Base-by-base conservation (phyloP, 2,113 vertebrate genomes). In the Pollachius pollachius region DNA sequence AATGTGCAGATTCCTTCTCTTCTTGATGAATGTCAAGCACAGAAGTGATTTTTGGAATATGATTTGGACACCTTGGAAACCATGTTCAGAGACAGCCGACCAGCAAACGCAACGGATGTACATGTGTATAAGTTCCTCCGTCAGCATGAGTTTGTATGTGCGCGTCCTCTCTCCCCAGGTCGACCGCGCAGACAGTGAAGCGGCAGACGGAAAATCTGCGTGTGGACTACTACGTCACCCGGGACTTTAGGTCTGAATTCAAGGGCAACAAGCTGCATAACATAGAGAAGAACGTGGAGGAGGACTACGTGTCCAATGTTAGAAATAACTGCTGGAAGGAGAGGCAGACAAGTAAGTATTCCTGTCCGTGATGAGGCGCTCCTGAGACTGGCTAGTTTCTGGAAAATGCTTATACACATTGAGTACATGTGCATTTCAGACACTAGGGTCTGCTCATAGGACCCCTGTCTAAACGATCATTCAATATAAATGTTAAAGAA, bases 291-390 rank as follows among this genome's bases (percentile, higher is more conserved):
- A 95, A 83, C 4, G 96, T 99, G 71, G 97, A 99, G 91, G 97
- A 98, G 52, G 97, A 99, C 85, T 99, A 98, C 41, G 94, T 99
- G 71, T 92, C 94, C 71, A 98, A 95, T 74, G 92, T 99, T 79
- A 94, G 95, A 82, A 97, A 97, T 91, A 99, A 96, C 82, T 99
- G 97, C 81, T 99, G 97, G 97, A 97, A 96, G 81, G 97, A 99
- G 82, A 94, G 95, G 71, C 97, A 99, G 83, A 96, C 96, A 71
- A 97, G 97, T 99, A 91, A 93, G 97, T 93, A 65, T 37, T 25
- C 21, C 21, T 62, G 59, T 60, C 56, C 21, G 15, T 1, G 21
- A 62, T 25, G 54, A 3, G 30, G 4, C n/a, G 54, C 54, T 57
- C 54, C 15, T 34, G 30, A 34, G 30, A 34, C 4, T 2, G 30